phyloP scores from a whole-genome alignment of 2,888 invertebrate genomes.

The Orgyia antiqua region DNA sequence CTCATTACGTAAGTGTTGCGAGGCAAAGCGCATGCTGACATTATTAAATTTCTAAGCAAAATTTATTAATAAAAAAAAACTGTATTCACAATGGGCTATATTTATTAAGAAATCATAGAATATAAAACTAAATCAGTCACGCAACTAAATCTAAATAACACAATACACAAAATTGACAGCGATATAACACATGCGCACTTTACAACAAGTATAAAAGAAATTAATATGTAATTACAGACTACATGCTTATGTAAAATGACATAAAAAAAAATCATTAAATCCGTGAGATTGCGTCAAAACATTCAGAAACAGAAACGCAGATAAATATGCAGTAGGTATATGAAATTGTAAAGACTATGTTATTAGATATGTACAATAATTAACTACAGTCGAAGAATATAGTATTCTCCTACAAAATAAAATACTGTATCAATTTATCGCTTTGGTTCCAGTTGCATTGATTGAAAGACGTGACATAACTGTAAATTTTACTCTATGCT shows the following conservation, averaged over 20 bases:
- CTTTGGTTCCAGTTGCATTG: slow-evolving; percentile 21
- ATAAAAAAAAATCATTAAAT: slow-evolving; percentile 6
- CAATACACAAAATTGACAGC: slow-evolving; percentile 29
- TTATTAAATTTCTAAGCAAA: slow-evolving; percentile 22
- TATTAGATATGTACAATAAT: neutral
- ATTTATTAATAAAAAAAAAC: slow-evolving; percentile 15
- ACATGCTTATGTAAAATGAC: slow-evolving; percentile 18
- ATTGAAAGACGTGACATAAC: slow-evolving; percentile 8
- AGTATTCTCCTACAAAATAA: slow-evolving; percentile 1
- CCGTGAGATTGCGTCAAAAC: slow-evolving; percentile 18
- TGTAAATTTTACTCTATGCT: neutral
- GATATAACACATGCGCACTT: slow-evolving; percentile 32
- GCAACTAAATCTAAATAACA: slow-evolving; percentile 45
- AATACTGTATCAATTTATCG: slow-evolving; percentile 3
- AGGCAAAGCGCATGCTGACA: slow-evolving; percentile 52
- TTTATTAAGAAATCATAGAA: slow-evolving; percentile 41
- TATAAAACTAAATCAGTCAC: slow-evolving; percentile 69
- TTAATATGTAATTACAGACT: slow-evolving; percentile 19
- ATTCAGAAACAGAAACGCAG: slow-evolving; percentile 10
- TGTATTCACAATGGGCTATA: slow-evolving; percentile 33
- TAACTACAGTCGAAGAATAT: no score
- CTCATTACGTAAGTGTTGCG: slow-evolving; percentile 40
- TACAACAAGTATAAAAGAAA: slow-evolving; percentile 17
- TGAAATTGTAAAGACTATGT: neutral
- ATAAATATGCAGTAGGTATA: neutral